A percentile compares a stretch with the other conserved stretches of the same genome.
These are phyloP conservation scores for Spheniscus humboldti DNA, from an alignment of 2,797 vertebrate genomes.

Conservation along the genomic window DNA sequence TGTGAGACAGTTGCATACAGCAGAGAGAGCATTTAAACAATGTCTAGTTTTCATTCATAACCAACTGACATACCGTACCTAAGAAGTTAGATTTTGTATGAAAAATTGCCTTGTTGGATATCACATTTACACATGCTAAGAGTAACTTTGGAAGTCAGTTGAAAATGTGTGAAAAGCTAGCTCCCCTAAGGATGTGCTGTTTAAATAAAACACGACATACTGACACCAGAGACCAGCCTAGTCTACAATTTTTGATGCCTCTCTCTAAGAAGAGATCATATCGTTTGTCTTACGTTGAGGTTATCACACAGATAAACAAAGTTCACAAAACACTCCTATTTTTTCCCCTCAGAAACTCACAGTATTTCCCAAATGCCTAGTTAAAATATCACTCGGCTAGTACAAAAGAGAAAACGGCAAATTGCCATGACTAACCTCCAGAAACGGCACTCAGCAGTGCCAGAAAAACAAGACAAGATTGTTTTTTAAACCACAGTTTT, in stretches of 20 bases:
- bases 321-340: constrained; percentile 8
- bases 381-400: constrained; percentile 43
- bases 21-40: not conserved
- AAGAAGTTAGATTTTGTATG: not conserved
- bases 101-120: not conserved
- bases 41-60: not conserved
- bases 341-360: not conserved
- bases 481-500: not conserved
- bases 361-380: constrained; percentile 35
- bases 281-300: not conserved
- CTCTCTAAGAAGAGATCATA: not conserved
- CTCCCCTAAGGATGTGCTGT: not conserved
- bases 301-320: not conserved
- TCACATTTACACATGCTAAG: not conserved
- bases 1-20: not conserved
- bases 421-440: not conserved
- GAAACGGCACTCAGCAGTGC: not conserved
- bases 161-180: not conserved
- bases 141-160: not conserved
- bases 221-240: not conserved
- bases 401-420: constrained; percentile 16
- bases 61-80: not conserved
- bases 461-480: not conserved
- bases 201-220: not conserved
- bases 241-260: not conserved